phyloP scores from a whole-genome alignment of 1,140 invertebrate species.

The Drosophila navojoa region DNA sequence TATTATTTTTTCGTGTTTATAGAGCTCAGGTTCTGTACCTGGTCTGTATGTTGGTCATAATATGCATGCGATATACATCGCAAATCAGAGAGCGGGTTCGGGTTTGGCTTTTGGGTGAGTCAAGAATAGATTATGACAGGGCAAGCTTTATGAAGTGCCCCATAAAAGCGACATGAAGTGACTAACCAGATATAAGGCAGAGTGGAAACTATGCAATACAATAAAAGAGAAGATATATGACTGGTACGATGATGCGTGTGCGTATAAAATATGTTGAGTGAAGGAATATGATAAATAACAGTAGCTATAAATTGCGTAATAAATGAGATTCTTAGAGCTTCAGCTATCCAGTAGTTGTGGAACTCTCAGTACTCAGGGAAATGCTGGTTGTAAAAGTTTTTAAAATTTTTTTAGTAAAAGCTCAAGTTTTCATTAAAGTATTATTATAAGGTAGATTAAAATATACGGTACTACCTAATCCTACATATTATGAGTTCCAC shows the following conservation, averaged over 20 bases:
- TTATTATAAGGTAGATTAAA: too few species aligned
- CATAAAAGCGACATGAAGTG: constrained; percentile 50
- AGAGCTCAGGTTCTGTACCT: constrained; percentile 47
- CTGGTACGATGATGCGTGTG: constrained; percentile 32
- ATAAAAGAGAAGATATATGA: constrained; percentile 26
- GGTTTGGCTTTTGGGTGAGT: constrained; percentile 5
- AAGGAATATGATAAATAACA: neutral
- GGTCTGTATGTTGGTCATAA: constrained; percentile 26
- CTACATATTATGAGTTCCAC: too few species aligned
- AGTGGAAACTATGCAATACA: constrained; percentile 10
- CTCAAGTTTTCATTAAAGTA: too few species aligned
- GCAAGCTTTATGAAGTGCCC: constrained; percentile 61
- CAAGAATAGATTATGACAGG: constrained; percentile 49
- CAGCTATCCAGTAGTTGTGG: too few species aligned
- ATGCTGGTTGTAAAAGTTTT: too few species aligned
- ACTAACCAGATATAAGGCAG: constrained; percentile 18
- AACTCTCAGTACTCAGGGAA: too few species aligned
- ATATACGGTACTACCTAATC: too few species aligned
- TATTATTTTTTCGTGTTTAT: constrained; percentile 81
- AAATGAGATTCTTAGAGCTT: neutral
- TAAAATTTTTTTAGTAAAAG: too few species aligned
- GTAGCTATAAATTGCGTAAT: neutral
- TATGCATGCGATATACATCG: constrained; percentile 59
- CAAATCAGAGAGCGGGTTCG: constrained; percentile 28
- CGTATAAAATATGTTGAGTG: constrained; percentile 1